These are phyloP conservation scores for Tethea ocularis DNA, from an alignment of 2,888 invertebrate genomes.

Conservation along the genomic window DNA sequence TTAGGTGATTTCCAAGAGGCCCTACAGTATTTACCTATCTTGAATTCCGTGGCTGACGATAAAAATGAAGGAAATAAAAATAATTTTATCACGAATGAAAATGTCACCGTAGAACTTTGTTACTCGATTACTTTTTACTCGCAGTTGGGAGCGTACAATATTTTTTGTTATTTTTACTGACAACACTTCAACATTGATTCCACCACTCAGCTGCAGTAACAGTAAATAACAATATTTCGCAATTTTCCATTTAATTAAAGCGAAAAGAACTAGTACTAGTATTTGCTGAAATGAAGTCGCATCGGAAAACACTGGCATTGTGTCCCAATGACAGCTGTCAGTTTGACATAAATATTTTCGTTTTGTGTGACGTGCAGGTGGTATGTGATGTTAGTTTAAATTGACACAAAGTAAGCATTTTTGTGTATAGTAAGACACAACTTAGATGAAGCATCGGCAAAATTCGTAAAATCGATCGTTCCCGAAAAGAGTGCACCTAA, in stretches of 20 bases:
- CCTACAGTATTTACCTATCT: not conserved
- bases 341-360: constrained; percentile 1
- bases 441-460: too few relatives aligned
- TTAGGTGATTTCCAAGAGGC: constrained; percentile 1
- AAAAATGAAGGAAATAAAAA: not conserved
- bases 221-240: not conserved
- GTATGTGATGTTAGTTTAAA: not conserved
- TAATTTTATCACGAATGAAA: constrained; percentile 2
- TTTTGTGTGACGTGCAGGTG: not conserved
- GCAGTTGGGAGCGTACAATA: not conserved
- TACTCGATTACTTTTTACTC: constrained; percentile 1
- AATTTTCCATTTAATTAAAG: not conserved
- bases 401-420: not conserved
- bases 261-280: not conserved
- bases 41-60: not conserved
- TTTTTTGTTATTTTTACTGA: constrained; percentile 1
- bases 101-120: not conserved
- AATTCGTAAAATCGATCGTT: too few relatives aligned
- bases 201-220: not conserved
- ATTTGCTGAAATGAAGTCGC: not conserved
- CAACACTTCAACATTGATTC: constrained; percentile 1
- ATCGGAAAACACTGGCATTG: not conserved
- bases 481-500: too few relatives aligned
- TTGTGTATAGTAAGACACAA: too few relatives aligned
- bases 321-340: not conserved